phyloP scores from a whole-genome alignment of 1,140 invertebrate genomes.

The Epicauta chinensis region DNA sequence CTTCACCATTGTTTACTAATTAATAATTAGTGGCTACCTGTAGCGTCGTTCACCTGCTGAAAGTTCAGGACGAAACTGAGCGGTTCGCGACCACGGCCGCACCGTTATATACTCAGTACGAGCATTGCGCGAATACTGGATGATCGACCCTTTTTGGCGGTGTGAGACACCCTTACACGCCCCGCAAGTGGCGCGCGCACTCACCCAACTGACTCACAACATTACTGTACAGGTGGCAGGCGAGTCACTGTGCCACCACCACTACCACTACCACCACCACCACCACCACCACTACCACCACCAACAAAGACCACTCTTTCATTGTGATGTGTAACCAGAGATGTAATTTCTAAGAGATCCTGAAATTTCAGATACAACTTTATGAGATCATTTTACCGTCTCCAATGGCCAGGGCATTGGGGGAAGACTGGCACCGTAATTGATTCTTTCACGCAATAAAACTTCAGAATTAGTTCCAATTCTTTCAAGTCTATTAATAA shows the following conservation, averaged over 20 bases:
- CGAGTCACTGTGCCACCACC: not conserved
- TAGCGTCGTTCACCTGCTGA: conserved; percentile 22
- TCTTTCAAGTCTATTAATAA: not conserved
- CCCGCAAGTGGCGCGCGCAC: not conserved
- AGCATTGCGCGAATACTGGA: conserved; percentile 38
- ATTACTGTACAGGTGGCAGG: conserved; percentile 34
- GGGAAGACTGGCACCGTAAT: no score
- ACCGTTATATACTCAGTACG: conserved; percentile 37
- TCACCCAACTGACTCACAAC: no score
- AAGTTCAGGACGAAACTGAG: conserved; percentile 27
- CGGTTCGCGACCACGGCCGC: conserved; percentile 26
- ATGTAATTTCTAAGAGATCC: no score
- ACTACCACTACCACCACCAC: not conserved
- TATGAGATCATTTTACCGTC: no score
- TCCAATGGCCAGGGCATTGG: no score
- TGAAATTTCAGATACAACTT: no score
- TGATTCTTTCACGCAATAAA: not conserved
- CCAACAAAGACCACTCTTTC: not conserved
- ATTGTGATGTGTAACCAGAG: no score
- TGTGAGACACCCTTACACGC: conserved; percentile 15
- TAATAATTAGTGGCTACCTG: conserved; percentile 19
- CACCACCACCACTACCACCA: not conserved
- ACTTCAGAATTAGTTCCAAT: not conserved
- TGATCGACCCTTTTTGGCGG: conserved; percentile 32
- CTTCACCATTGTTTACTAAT: no score